Evolutionary conservation across 1,140 invertebrate genomes (phyloP), one percentile per base, ranked within the genome.

Genomic region (Sinonovacula constricta): DNA sequence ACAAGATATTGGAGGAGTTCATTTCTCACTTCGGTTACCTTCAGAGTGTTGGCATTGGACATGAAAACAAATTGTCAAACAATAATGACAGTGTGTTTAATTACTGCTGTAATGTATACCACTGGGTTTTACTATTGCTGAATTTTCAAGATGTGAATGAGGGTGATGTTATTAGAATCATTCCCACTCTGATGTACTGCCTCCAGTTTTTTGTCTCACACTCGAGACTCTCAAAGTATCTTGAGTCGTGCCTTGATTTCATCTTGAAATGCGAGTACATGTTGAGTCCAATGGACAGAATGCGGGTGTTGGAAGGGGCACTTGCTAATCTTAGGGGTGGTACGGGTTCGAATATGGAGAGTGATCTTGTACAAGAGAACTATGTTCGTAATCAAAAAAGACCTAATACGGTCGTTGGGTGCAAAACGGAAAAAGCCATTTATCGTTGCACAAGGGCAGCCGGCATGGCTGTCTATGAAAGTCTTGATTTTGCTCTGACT

Each of bases 81-180:
- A 18, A 45, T 10, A 45, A 7, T 10, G 39, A 45, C 39, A 45
- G 22, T 34, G 30, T 63, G 22, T 34, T 2, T 34, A 63, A 33
- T 33, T 63, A 63, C 30, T 34, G 60, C n/a, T 34, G 30, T 63
- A 63, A 63, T n/a, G 10, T 63, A 34, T 63, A 33, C 22, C 60
- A 34, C 30, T 63, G 31, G 28, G 31, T 63, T 2, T 1, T 33
- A 34, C 1, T 33, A 4, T 34, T 63, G 22, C 30, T 63, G 3
- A 63, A 3, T 33, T 2, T 63, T 2, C 24, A 60, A 10, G 57
- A 60, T 31, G 60, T 22, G 15, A 63, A 34, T 28, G 60, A 63
- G 36, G 60, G 10, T 3, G 60, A 63, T 18, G 36, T 63, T 4
- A 3, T 34, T 5, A 4, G 60, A 2, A 12, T 63, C 1, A 22